Evolutionary conservation across 2,113 vertebrate species (phyloP).

Genomic region (Alouatta palliata): DNA sequence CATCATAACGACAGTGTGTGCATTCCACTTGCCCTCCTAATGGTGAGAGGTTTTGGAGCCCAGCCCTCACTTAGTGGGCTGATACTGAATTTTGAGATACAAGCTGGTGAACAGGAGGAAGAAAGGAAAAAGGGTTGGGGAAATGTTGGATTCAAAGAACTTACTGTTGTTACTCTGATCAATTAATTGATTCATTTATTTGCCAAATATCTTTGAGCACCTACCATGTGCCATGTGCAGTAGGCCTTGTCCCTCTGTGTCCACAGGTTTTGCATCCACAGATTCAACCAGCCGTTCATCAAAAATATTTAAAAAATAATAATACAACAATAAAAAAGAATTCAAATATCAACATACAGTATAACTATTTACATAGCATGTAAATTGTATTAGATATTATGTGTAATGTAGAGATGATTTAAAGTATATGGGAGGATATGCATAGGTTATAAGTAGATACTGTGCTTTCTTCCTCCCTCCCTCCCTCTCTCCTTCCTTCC

Average conservation of each 20-base stretch:
- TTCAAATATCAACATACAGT: not conserved
- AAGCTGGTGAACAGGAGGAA: not conserved
- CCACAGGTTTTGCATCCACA: not conserved
- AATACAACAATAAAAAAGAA: not conserved
- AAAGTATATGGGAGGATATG: not conserved
- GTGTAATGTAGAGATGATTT: not conserved
- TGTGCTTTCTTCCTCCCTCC: no score
- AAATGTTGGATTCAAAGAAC: not conserved
- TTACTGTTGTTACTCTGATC: not conserved
- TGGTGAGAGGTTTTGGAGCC: not conserved
- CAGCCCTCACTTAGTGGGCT: not conserved
- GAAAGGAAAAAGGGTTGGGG: not conserved
- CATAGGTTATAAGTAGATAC: not conserved
- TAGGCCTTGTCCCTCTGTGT: not conserved
- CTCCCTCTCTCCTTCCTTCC: no score
- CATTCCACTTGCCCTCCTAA: not conserved
- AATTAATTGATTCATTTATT: not conserved
- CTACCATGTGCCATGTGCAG: not conserved
- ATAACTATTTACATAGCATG: not conserved
- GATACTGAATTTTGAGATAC: not conserved
- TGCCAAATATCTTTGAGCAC: not conserved
- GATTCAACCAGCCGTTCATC: not conserved
- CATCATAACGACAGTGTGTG: not conserved
- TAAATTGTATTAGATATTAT: not conserved
- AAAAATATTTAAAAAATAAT: not conserved